phyloP scores from a whole-genome alignment of 2,113 vertebrate species.

The Marmota flaviventris region DNA sequence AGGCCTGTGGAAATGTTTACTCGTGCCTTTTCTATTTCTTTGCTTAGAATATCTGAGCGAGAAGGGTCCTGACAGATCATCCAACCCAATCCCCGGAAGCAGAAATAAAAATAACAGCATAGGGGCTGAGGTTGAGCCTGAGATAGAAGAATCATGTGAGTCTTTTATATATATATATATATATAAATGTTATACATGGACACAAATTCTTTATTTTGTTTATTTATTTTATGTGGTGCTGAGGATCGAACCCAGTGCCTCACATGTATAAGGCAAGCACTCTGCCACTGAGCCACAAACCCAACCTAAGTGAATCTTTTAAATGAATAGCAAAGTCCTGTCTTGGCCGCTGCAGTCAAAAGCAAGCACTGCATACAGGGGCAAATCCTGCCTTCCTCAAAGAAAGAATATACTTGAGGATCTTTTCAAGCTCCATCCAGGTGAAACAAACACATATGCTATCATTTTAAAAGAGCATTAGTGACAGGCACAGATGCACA shows the following conservation, averaged over 20 bases:
- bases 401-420: neutral
- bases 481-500: too few species aligned
- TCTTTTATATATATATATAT: too few species aligned
- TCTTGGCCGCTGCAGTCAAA: neutral
- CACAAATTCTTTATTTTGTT: too few species aligned
- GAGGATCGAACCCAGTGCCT: too few species aligned
- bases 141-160: neutral
- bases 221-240: too few species aligned
- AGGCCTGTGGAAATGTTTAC: constrained; percentile 73
- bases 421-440: neutral
- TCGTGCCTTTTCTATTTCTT: constrained; percentile 41
- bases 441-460: neutral
- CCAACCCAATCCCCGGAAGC: neutral
- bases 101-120: constrained; percentile 71
- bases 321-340: neutral
- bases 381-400: too few species aligned
- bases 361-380: fast-evolving
- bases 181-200: too few species aligned
- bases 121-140: neutral
- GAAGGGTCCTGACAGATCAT: constrained; percentile 68
- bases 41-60: constrained; percentile 52
- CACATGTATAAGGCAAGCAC: too few species aligned
- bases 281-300: too few species aligned
- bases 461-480: neutral
- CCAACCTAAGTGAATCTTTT: neutral